A percentile compares a stretch with the other conserved stretches of the same genome.
These are phyloP conservation scores for Palloptera scutellata DNA, from an alignment of 2,888 invertebrate species.

Conservation along the genomic window DNA sequence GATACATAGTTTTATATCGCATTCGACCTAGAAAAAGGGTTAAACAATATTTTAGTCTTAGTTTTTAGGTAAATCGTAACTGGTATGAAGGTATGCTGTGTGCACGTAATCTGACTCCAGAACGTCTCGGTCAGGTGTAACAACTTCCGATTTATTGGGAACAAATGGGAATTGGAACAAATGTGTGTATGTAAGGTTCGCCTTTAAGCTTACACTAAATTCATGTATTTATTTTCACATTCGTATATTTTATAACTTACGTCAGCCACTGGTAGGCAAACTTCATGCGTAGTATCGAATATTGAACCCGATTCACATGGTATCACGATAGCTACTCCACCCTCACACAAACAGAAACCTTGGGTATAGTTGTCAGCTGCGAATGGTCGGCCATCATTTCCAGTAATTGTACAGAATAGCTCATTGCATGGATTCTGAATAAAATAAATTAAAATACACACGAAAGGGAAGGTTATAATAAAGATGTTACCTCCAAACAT, in stretches of 20 bases:
- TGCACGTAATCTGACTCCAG: too few relatives aligned
- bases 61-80: too few relatives aligned
- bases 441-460: neutral
- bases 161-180: too few relatives aligned
- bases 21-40: conserved; percentile 25
- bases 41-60: neutral
- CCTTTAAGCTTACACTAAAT: too few relatives aligned
- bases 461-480: neutral
- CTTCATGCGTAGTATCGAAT: conserved; percentile 30
- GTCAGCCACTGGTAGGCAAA: conserved; percentile 38
- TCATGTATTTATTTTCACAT: too few relatives aligned
- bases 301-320: conserved; percentile 36
- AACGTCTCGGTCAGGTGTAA: too few relatives aligned
- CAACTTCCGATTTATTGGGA: too few relatives aligned
- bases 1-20: conserved; percentile 35
- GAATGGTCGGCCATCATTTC: conserved; percentile 25
- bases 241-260: conserved; percentile 36
- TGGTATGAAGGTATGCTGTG: too few relatives aligned
- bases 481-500: conserved; percentile 28
- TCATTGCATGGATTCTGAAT: conserved; percentile 31
- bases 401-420: conserved; percentile 10
- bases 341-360: conserved; percentile 50
- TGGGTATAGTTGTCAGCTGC: conserved; percentile 28
- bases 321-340: conserved; percentile 29
- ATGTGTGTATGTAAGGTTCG: too few relatives aligned